These are phyloP conservation scores for Drosophila novamexicana DNA, from an alignment of 1,140 invertebrate species.

Conservation along the genomic window DNA sequence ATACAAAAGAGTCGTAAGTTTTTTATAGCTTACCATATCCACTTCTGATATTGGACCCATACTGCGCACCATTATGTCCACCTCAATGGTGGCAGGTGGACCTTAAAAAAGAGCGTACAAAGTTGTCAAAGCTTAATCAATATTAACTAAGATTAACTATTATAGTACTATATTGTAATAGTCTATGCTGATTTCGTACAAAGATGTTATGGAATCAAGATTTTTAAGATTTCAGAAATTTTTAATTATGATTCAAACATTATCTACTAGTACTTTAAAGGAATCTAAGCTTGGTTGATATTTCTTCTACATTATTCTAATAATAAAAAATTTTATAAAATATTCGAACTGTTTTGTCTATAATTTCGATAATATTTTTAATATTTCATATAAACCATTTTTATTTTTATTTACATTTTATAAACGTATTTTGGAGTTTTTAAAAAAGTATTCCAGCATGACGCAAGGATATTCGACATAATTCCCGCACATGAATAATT, in stretches of 20 bases:
- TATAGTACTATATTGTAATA: too few species aligned
- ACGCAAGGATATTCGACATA: conserved; percentile 17
- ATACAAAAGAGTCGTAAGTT: not conserved
- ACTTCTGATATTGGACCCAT: conserved; percentile 96
- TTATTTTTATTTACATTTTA: not conserved
- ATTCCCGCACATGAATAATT: conserved; percentile 43
- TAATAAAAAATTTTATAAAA: too few species aligned
- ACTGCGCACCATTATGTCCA: conserved; percentile 93
- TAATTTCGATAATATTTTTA: too few species aligned
- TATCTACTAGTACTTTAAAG: too few species aligned
- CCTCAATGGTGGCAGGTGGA: conserved; percentile 91
- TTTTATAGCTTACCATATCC: conserved; percentile 89
- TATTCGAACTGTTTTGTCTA: too few species aligned
- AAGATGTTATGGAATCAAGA: too few species aligned
- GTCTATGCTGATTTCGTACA: too few species aligned
- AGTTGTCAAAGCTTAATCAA: not conserved
- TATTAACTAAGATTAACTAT: too few species aligned
- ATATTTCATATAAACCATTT: not conserved
- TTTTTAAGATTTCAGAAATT: too few species aligned
- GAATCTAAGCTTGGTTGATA: too few species aligned
- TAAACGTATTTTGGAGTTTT: not conserved
- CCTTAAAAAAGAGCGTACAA: conserved; percentile 85
- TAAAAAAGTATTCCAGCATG: not conserved
- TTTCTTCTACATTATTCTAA: too few species aligned
- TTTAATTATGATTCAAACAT: too few species aligned